phyloP scores from a whole-genome alignment of 2,797 vertebrate genomes.

The Gymnocypris eckloni region DNA sequence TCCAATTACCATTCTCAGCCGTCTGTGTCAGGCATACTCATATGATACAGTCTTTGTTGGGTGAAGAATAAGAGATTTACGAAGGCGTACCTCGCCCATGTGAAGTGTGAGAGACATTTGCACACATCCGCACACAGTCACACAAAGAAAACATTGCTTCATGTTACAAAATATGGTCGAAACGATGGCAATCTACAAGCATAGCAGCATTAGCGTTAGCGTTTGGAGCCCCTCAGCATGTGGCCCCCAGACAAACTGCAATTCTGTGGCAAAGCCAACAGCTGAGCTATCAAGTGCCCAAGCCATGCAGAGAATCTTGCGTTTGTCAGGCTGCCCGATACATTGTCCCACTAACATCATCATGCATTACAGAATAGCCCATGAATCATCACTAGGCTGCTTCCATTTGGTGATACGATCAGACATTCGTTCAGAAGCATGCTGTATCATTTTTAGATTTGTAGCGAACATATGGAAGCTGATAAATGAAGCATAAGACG shows the following conservation, averaged over 20 bases:
- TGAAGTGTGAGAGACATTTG: slow-evolving; percentile 50
- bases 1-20: neutral
- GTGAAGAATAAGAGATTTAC: neutral
- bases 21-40: neutral
- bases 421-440: slow-evolving; percentile 57
- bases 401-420: slow-evolving; percentile 47
- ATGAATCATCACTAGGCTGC: slow-evolving; percentile 48
- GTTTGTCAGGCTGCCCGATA: slow-evolving; percentile 62
- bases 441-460: slow-evolving; percentile 22
- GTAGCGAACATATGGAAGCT: slow-evolving; percentile 32
- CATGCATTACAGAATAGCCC: slow-evolving; percentile 58
- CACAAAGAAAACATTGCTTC: slow-evolving; percentile 29
- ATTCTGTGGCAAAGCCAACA: slow-evolving; percentile 66
- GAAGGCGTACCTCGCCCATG: slow-evolving; percentile 1
- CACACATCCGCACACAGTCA: slow-evolving; percentile 24
- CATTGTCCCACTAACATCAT: slow-evolving; percentile 57
- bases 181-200: slow-evolving; percentile 38
- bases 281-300: slow-evolving; percentile 61
- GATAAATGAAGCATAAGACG: slow-evolving; percentile 46
- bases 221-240: slow-evolving; percentile 24
- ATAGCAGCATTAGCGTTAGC: slow-evolving; percentile 51
- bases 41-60: neutral
- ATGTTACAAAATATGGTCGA: slow-evolving; percentile 31
- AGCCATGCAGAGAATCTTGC: slow-evolving; percentile 69
- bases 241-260: slow-evolving; percentile 52